These are phyloP conservation scores for Mallateleia sp. DNA, from an alignment of 2,888 invertebrate genomes.

Conservation along the genomic window DNA sequence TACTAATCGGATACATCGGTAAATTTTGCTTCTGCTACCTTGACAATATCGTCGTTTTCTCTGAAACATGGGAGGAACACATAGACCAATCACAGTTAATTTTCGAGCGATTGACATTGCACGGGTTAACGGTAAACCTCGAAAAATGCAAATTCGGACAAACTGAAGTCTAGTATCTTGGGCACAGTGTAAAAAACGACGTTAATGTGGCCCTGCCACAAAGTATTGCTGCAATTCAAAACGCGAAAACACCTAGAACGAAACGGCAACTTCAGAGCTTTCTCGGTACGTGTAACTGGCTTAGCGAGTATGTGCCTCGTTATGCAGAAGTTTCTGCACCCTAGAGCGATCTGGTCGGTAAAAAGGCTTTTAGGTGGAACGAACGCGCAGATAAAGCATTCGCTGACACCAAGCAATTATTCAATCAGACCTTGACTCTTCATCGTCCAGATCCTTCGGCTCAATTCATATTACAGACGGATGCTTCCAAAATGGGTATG, in stretches of 20 bases:
- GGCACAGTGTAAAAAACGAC: background rate
- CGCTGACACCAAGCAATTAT: background rate
- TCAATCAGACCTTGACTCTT: constrained; percentile 10
- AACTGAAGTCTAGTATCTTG: background rate
- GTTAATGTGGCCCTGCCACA: background rate
- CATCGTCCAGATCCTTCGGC: constrained; percentile 30
- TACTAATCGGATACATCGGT: constrained; percentile 63
- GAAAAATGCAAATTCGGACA: background rate
- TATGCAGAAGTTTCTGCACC: constrained; percentile 20
- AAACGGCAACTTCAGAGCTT: background rate
- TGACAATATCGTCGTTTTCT: too few species aligned
- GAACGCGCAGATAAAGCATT: too few species aligned
- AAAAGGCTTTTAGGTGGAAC: background rate
- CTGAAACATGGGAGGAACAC: constrained; percentile 72
- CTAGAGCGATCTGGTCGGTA: constrained; percentile 32
- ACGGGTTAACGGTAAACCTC: constrained; percentile 4
- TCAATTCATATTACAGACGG: constrained; percentile 29
- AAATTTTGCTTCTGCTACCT: too few species aligned
- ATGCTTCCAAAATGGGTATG: constrained; percentile 46
- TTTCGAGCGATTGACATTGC: too few species aligned
- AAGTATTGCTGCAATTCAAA: constrained; percentile 31
- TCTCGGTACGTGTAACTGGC: constrained; percentile 4
- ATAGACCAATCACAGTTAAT: constrained; percentile 72
- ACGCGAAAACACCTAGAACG: background rate
- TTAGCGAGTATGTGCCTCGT: constrained; percentile 1